Evolutionary conservation across 2,888 invertebrate species (phyloP), one percentile per base, ranked within the genome.

Genomic region (Himalopsyche kuldschensis): DNA sequence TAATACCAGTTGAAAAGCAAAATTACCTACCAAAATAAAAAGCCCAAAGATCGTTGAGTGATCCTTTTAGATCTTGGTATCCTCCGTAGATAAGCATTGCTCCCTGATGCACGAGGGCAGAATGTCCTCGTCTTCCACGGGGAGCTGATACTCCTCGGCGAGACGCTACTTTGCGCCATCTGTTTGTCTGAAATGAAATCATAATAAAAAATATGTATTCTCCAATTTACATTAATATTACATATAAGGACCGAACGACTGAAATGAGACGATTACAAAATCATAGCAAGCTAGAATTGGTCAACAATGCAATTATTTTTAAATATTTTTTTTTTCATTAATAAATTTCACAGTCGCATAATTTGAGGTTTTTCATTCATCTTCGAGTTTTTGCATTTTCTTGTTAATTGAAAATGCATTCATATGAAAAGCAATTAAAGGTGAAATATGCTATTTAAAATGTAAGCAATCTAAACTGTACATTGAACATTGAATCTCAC

Each of bases 61-160:
- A 97, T 8, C 97, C 97, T 82, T 95, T 92, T 85, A 97, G 90
- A 89, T 97, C 97, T 88, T 95, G 94, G 90, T 97, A 97, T 4
- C 97, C 97, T 5, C 97, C 97, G 89, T 96, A 97, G 86, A 97
- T 92, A 85, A 96, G 92, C 94, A 97, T 95, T 87, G 94, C 93
- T 87, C 95, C 95, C 85, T 94, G 93, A 88, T 96, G 95, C 76
- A 96, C 94, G 84, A 97, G 93, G 20, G 97, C 96, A 0, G 96
- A 94, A 90, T 97, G 97, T 0, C 97, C 97, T 82, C 97, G 92
- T 48, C 97, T 92, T 3, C 96, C 96, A 87, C 94, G 93, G n/a
- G 97, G 97, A 77, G 92, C 92, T 20, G 92, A 89, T 78, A 90
- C 90, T 80, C 91, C 89, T 89, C 92, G 91, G 87, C 92, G 92